phyloP scores from a whole-genome alignment of 2,888 invertebrate species.

The Pinctada fucata region DNA sequence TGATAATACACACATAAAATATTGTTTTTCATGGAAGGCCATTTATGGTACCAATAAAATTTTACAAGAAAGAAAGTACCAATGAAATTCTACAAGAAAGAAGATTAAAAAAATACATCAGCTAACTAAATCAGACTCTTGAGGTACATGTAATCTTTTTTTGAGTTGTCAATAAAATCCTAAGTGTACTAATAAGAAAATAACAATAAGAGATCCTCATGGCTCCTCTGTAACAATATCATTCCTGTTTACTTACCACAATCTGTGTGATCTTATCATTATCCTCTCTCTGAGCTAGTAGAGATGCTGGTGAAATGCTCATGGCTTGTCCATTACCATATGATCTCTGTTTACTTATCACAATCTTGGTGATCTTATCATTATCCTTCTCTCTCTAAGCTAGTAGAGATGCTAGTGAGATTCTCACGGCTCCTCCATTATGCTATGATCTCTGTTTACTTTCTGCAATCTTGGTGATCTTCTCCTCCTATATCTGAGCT shows the following conservation, averaged over 20 bases:
- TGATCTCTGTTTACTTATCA: slow-evolving; percentile 78
- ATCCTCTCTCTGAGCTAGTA: slow-evolving; percentile 77
- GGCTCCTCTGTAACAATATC: slow-evolving; percentile 88
- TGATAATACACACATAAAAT: slow-evolving; percentile 34
- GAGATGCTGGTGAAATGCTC: slow-evolving; percentile 83
- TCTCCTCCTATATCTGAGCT: slow-evolving; percentile 54
- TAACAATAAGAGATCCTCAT: slow-evolving; percentile 81
- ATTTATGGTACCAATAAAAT: too few relatives aligned
- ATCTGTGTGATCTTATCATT: slow-evolving; percentile 45
- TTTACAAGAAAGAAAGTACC: too few relatives aligned
- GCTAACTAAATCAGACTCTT: too few relatives aligned
- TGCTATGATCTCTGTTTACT: slow-evolving; percentile 85
- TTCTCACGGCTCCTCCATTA: slow-evolving; percentile 88
- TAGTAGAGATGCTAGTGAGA: slow-evolving; percentile 83
- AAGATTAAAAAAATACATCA: too few relatives aligned
- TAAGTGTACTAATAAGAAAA: too few relatives aligned
- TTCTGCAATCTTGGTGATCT: slow-evolving; percentile 78
- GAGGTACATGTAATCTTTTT: too few relatives aligned
- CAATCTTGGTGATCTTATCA: slow-evolving; percentile 38
- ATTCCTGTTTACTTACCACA: slow-evolving; percentile 75
- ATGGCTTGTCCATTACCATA: slow-evolving; percentile 89
- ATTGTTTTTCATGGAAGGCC: too few relatives aligned
- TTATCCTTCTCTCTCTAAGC: slow-evolving; percentile 53
- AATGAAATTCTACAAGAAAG: too few relatives aligned
- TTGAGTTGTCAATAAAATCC: too few relatives aligned